Conservation (phyloP, 2,797 vertebrate species). For the Coilia nasus region DNA sequence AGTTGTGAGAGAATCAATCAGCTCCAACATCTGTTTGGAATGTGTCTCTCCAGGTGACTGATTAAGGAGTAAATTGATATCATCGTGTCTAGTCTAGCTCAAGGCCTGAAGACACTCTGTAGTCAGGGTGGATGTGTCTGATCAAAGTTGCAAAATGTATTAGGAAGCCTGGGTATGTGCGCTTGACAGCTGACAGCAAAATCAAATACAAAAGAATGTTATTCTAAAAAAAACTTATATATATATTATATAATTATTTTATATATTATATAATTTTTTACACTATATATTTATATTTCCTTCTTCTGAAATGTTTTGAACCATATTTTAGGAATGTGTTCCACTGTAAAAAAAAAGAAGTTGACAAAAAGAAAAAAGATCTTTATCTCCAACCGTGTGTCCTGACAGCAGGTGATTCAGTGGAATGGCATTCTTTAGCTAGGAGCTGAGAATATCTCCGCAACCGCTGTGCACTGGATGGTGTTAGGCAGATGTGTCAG, state of each 20-base stretch:
- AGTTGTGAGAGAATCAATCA: not conserved
- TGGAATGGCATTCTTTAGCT: not conserved
- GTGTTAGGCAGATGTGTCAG: not conserved
- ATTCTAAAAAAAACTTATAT: too few relatives aligned
- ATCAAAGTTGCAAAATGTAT: not conserved
- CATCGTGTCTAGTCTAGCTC: not conserved
- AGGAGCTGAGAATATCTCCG: slow-evolving; percentile 1
- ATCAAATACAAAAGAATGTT: too few relatives aligned
- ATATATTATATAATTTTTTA: too few relatives aligned
- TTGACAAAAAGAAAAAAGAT: too few relatives aligned
- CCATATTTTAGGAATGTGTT: not conserved
- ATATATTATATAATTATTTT: too few relatives aligned
- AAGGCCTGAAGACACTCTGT: not conserved
- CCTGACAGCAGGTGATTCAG: not conserved
- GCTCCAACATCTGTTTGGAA: not conserved
- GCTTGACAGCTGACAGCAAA: not conserved
- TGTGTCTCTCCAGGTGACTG: not conserved
- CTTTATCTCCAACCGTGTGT: not conserved
- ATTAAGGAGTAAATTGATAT: not conserved
- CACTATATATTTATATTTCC: not conserved
- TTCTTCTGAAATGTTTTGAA: not conserved
- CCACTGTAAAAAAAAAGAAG: too few relatives aligned
- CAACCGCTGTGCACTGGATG: not conserved
- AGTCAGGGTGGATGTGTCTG: not conserved
- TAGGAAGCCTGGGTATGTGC: not conserved